Evolutionary conservation across 2,797 vertebrate genomes (phyloP).

Genomic region (Cuniculus paca): DNA sequence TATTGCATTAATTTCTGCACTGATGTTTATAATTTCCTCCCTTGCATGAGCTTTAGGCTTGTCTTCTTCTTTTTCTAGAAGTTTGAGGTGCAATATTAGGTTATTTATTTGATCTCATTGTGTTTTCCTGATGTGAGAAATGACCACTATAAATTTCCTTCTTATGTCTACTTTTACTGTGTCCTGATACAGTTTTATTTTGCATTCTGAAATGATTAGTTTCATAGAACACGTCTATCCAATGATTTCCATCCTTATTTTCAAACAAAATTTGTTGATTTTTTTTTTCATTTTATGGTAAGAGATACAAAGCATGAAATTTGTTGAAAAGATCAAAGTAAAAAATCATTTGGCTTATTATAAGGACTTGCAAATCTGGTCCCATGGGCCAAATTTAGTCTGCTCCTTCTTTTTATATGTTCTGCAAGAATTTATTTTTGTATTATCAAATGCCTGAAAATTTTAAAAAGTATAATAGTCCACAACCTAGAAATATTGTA

Average conservation of each 20-base stretch:
- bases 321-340: neutral
- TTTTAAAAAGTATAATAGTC: slow-evolving; percentile 21
- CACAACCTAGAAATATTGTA: neutral
- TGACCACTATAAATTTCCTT: too few species aligned
- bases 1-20: too few species aligned
- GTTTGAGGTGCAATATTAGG: too few species aligned
- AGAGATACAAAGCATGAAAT: neutral
- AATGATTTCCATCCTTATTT: slow-evolving; percentile 31
- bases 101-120: too few species aligned
- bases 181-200: neutral
- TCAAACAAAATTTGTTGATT: neutral
- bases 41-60: too few species aligned
- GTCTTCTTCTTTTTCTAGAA: too few species aligned
- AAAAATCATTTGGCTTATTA: neutral
- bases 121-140: too few species aligned
- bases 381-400: neutral
- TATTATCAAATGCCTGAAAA: slow-evolving; percentile 25
- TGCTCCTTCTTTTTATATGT: neutral
- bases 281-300: neutral
- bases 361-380: neutral
- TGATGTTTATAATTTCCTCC: too few species aligned
- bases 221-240: neutral
- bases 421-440: slow-evolving; percentile 6
- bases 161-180: too few species aligned
- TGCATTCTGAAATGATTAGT: neutral